phyloP scores from a whole-genome alignment of 1,140 invertebrate genomes.

The Coenobita brevimanus region DNA sequence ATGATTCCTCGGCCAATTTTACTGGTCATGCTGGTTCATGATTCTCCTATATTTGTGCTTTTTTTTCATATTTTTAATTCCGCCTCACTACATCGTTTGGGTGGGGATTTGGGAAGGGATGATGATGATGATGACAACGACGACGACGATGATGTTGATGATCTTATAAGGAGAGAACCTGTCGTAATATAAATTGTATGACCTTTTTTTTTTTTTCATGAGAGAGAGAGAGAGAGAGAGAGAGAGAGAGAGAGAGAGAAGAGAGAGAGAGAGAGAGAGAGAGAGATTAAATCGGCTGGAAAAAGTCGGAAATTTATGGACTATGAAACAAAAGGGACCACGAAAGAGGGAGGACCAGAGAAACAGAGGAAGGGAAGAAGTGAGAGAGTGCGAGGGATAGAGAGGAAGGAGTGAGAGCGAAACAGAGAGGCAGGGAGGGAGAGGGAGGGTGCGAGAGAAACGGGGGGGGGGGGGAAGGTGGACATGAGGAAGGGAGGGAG shows the following conservation, averaged over 20 bases:
- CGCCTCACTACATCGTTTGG: too few species aligned
- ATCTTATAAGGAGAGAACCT: not conserved
- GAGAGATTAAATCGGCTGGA: too few species aligned
- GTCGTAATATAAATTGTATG: not conserved
- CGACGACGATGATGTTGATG: not conserved
- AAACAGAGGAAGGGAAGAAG: not conserved
- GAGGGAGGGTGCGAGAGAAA: not conserved
- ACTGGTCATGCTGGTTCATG: too few species aligned
- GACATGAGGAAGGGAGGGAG: not conserved
- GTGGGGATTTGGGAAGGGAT: too few species aligned
- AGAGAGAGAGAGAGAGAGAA: not conserved
- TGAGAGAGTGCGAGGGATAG: conserved; percentile 7
- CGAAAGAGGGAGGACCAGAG: not conserved
- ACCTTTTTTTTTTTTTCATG: too few species aligned
- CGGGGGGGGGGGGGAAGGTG: not conserved
- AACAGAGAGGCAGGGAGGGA: too few species aligned
- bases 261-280: too few species aligned
- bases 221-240: not conserved
- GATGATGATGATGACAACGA: not conserved
- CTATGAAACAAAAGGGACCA: not conserved
- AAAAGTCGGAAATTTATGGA: not conserved
- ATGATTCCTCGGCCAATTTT: too few species aligned
- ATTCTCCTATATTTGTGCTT: too few species aligned
- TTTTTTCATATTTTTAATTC: too few species aligned
- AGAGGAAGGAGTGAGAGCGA: not conserved